Evolutionary conservation across 2,797 vertebrate genomes (phyloP).

Genomic region (Sebastiscus albofasciatus): DNA sequence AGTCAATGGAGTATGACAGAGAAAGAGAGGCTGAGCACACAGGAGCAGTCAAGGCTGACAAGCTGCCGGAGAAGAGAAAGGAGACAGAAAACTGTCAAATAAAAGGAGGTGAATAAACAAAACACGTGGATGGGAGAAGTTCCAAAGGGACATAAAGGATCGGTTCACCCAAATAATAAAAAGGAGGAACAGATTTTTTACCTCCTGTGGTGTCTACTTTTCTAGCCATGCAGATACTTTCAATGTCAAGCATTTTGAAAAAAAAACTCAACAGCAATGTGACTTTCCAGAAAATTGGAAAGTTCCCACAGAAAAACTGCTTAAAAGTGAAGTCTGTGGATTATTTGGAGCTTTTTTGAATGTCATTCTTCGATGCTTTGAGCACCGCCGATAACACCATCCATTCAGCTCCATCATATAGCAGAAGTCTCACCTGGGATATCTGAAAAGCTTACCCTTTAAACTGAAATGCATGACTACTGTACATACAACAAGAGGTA

Average conservation of each 20-base stretch:
- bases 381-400: neutral
- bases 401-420: neutral
- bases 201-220: neutral
- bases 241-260: neutral
- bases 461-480: neutral
- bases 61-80: slow-evolving; percentile 30
- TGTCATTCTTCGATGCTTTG: neutral
- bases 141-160: slow-evolving; percentile 27
- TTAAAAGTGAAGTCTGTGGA: neutral
- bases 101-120: slow-evolving; percentile 41
- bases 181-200: slow-evolving; percentile 4
- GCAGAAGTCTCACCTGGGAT: neutral
- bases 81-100: slow-evolving; percentile 9
- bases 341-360: neutral
- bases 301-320: neutral
- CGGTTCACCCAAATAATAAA: slow-evolving; percentile 18
- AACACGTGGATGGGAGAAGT: slow-evolving; percentile 19
- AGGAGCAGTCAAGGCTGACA: slow-evolving; percentile 53
- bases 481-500: neutral
- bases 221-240: neutral
- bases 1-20: slow-evolving; percentile 7
- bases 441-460: neutral
- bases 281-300: neutral
- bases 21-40: slow-evolving; percentile 10
- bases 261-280: neutral